Conservation (phyloP, 2,888 invertebrate genomes). For the Pseudococcus longispinus region DNA sequence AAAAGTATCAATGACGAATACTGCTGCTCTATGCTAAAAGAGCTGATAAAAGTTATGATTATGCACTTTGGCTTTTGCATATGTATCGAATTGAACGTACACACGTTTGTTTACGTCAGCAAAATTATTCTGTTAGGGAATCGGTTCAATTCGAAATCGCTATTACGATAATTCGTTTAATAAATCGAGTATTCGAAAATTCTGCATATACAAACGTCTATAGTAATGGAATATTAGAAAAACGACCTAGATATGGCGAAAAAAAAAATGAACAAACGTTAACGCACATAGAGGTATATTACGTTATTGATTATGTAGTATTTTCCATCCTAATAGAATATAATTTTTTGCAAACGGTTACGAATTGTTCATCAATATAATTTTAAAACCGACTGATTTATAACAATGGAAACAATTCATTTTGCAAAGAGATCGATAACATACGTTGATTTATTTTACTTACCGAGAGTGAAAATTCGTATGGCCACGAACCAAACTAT, state of each 20-base stretch:
- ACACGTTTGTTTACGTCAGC: too few relatives aligned
- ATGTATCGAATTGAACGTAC: too few relatives aligned
- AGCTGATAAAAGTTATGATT: too few relatives aligned
- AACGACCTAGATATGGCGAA: neutral
- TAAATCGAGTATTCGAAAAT: neutral
- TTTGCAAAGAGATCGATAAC: neutral
- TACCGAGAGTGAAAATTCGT: neutral
- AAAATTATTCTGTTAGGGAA: neutral
- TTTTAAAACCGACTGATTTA: neutral
- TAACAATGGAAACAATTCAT: neutral
- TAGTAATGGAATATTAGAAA: neutral
- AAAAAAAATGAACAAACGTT: neutral
- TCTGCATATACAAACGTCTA: neutral
- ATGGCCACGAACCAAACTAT: neutral
- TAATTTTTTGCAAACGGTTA: neutral
- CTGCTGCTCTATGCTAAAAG: too few relatives aligned
- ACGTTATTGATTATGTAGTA: neutral
- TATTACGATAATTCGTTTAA: conserved; percentile 1
- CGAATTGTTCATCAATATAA: neutral
- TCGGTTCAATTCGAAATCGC: neutral
- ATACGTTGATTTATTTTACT: neutral
- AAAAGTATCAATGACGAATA: too few relatives aligned
- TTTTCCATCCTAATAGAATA: neutral
- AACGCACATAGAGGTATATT: neutral
- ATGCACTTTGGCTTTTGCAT: too few relatives aligned